A percentile compares a stretch with the other conserved stretches of the same genome.
phyloP scores from a whole-genome alignment of 2,113 vertebrate species.

The Scalopus aquaticus region DNA sequence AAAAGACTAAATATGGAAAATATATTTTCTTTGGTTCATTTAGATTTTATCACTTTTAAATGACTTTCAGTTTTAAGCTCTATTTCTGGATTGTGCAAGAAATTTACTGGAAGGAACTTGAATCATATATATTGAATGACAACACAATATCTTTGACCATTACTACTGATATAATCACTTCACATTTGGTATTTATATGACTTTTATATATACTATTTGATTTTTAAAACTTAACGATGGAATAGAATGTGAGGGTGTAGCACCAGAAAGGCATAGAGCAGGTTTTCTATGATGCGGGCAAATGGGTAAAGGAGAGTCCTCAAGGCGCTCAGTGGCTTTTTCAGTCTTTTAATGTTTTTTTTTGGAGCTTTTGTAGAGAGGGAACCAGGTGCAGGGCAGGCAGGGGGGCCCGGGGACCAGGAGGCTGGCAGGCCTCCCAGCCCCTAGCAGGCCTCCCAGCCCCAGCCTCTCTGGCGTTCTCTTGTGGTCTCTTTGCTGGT shows the following conservation, averaged over 20 bases:
- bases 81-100: background rate
- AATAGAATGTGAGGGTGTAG: background rate
- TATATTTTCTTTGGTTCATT: background rate
- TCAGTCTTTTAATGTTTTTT: too few relatives aligned
- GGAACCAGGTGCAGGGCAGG: too few relatives aligned
- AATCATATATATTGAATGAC: background rate
- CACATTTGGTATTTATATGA: background rate
- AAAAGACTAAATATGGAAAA: background rate
- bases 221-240: background rate
- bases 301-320: too few relatives aligned
- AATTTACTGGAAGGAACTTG: background rate
- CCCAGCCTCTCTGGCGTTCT: too few relatives aligned
- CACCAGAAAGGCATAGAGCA: too few relatives aligned
- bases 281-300: too few relatives aligned
- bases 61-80: background rate
- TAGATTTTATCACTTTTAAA: background rate
- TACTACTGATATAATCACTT: background rate
- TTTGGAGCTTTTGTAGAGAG: too few relatives aligned
- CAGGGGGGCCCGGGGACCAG: too few relatives aligned
- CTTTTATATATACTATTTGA: background rate
- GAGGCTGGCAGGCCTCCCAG: too few relatives aligned
- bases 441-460: too few relatives aligned
- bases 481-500: too few relatives aligned
- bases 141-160: background rate
- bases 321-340: too few relatives aligned